phyloP scores from a whole-genome alignment of 1,140 invertebrate genomes.

The Phortica variegata region DNA sequence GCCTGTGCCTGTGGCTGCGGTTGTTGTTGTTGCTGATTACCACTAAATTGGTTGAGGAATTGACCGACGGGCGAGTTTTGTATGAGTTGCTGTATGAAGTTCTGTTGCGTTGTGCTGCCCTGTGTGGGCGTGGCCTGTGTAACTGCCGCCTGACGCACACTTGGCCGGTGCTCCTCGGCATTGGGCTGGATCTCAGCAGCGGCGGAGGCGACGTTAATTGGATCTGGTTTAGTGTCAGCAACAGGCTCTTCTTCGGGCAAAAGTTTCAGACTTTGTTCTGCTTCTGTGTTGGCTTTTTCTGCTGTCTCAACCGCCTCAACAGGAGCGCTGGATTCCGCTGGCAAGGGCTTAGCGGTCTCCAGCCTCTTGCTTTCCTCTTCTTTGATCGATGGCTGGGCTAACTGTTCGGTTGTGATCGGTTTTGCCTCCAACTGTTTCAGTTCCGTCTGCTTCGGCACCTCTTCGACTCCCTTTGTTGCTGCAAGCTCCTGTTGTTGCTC shows the following conservation, averaged over 20 bases:
- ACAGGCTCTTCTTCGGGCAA: slow-evolving; percentile 6
- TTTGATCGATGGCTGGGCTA: too few species aligned
- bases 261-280: slow-evolving; percentile 12
- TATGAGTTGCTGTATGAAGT: slow-evolving; percentile 50
- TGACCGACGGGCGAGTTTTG: slow-evolving; percentile 49
- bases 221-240: not conserved
- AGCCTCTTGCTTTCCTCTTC: too few species aligned
- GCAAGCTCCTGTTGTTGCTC: not conserved
- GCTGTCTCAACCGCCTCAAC: too few species aligned
- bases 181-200: slow-evolving; percentile 3
- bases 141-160: slow-evolving; percentile 31
- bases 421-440: too few species aligned
- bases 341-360: too few species aligned
- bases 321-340: too few species aligned
- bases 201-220: not conserved
- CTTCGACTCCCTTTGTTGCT: not conserved
- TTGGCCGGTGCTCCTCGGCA: slow-evolving; percentile 16
- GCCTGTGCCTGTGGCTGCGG: slow-evolving; percentile 5
- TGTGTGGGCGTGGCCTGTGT: slow-evolving; percentile 49
- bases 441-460: slow-evolving; percentile 4
- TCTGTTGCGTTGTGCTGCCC: slow-evolving; percentile 37
- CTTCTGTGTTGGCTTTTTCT: too few species aligned
- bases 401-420: too few species aligned
- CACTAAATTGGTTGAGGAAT: slow-evolving; percentile 45
- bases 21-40: slow-evolving; percentile 27